phyloP scores from a whole-genome alignment of 2,797 vertebrate species.

The Macropodus opercularis region DNA sequence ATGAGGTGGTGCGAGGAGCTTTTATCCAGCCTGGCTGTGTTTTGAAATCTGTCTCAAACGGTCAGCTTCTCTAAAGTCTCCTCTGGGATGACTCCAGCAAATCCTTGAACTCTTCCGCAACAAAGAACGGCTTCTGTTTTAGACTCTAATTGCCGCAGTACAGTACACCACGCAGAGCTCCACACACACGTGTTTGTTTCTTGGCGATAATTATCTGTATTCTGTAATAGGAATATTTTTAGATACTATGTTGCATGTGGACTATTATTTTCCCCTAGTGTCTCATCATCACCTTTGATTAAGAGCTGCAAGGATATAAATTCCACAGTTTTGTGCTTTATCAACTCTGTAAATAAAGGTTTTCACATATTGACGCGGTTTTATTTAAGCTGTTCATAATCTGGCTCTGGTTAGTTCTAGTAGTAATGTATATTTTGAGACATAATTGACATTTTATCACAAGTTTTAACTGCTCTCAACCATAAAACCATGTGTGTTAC shows the following conservation, averaged over 20 bases:
- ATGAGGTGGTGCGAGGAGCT: background rate
- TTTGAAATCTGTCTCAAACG: constrained; percentile 38
- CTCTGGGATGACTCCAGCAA: constrained; percentile 18
- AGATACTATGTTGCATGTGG: background rate
- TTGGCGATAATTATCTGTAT: background rate
- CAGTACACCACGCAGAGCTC: background rate
- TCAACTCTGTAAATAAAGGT: background rate
- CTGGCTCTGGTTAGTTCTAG: too few species aligned
- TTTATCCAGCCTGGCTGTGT: constrained; percentile 11
- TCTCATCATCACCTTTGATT: background rate
- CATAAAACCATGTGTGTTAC: too few species aligned
- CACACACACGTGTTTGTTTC: background rate
- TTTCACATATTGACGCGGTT: background rate
- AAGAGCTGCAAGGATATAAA: background rate
- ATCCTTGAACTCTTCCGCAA: background rate
- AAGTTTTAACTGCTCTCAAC: too few species aligned
- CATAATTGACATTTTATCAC: too few species aligned
- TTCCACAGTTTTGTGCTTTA: background rate
- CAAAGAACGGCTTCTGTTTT: background rate
- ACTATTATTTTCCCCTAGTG: background rate
- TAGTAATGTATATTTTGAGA: too few species aligned
- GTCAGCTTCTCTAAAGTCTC: constrained; percentile 24
- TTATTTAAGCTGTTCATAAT: background rate
- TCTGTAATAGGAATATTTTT: background rate
- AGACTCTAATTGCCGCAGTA: background rate